Percentiles rank a stretch among this genome's conserved stretches.
These are phyloP conservation scores for Sicus ferrugineus DNA, from an alignment of 2,888 invertebrate genomes.

Conservation along the genomic window DNA sequence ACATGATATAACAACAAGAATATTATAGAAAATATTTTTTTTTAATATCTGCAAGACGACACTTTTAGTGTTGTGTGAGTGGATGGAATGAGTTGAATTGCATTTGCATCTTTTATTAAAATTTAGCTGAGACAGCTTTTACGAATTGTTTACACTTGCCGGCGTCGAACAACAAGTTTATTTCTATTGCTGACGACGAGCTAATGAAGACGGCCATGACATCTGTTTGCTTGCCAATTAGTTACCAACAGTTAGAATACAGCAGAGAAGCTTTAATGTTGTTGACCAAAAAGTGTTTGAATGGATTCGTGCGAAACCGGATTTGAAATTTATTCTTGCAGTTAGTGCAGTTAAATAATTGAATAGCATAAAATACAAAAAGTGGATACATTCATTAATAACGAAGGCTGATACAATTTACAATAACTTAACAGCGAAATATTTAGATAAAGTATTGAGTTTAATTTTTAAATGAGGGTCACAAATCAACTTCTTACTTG, in stretches of 20 bases:
- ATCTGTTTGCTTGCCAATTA: neutral
- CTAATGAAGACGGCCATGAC: neutral
- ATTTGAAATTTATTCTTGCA: neutral
- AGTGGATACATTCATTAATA: too few species aligned
- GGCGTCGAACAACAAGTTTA: too few species aligned
- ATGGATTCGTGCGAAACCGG: neutral
- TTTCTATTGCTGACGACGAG: neutral
- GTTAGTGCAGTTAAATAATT: neutral
- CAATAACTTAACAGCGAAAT: neutral
- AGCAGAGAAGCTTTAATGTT: neutral
- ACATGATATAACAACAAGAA: neutral
- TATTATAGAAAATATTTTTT: too few species aligned
- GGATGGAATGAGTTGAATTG: too few species aligned
- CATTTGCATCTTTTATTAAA: too few species aligned
- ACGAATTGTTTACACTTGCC: too few species aligned
- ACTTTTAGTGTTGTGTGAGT: too few species aligned
- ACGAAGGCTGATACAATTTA: too few species aligned
- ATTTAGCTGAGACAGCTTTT: too few species aligned
- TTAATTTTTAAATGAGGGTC: neutral
- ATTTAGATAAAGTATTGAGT: neutral
- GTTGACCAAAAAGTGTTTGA: neutral
- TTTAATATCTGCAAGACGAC: too few species aligned
- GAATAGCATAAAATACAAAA: too few species aligned
- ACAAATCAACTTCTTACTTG: too few species aligned
- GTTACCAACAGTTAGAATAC: neutral